These are phyloP conservation scores for Sapayoa aenigma DNA, from an alignment of 2,113 vertebrate genomes.

Conservation along the genomic window DNA sequence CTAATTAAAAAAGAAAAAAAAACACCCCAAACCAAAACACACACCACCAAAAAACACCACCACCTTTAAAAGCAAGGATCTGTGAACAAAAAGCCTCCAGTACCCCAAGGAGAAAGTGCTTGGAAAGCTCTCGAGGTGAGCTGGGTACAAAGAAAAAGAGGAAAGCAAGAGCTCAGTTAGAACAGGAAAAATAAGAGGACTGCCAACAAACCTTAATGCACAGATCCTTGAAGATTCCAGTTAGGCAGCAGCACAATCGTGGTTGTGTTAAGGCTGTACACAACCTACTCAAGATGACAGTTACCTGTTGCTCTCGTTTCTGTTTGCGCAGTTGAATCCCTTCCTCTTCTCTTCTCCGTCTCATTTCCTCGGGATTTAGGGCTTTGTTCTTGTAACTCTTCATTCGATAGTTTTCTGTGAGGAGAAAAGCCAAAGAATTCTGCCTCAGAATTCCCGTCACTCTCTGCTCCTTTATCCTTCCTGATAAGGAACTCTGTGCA, in stretches of 20 bases:
- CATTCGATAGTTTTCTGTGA: slow-evolving; percentile 94
- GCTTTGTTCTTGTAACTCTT: slow-evolving; percentile 99
- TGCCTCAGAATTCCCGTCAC: neutral
- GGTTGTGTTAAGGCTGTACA: neutral
- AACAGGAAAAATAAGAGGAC: neutral
- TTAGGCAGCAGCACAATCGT: neutral
- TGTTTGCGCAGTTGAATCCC: slow-evolving; percentile 97
- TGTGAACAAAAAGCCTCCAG: neutral
- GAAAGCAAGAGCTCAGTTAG: neutral
- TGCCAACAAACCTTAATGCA: neutral
- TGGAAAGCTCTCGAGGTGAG: neutral
- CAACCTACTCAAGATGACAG: neutral
- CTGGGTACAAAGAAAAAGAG: neutral
- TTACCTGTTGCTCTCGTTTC: slow-evolving; percentile 96
- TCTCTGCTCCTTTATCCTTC: neutral
- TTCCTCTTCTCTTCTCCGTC: slow-evolving; percentile 92
- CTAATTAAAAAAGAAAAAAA: neutral
- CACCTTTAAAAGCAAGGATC: neutral
- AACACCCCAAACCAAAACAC: neutral
- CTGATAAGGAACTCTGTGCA: neutral
- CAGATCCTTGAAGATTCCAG: neutral
- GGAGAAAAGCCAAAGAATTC: neutral
- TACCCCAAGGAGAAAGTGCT: neutral
- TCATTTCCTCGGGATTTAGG: slow-evolving; percentile 96
- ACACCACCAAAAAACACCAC: neutral